A percentile compares a stretch with the other conserved stretches of the same genome.
Conservation (phyloP, 2,888 invertebrate genomes). For the Hemistola chrysoprasaria region DNA sequence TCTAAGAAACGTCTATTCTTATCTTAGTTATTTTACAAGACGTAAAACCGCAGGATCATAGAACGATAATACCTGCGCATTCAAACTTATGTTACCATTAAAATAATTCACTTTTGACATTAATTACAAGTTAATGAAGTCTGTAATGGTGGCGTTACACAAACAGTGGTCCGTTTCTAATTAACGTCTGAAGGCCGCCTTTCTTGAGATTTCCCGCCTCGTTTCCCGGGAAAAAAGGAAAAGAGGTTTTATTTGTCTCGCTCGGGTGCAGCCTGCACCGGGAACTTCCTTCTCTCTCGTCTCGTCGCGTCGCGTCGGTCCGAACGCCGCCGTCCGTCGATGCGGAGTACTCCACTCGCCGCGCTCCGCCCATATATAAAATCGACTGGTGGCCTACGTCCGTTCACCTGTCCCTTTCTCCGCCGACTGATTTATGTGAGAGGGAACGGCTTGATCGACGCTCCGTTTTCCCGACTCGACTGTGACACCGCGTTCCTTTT, state of each 20-base stretch:
- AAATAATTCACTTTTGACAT: conserved; percentile 33
- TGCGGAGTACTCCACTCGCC: conserved; percentile 76
- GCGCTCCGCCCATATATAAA: conserved; percentile 81
- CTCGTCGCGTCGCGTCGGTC: conserved; percentile 71
- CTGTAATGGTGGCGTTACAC: conserved; percentile 42
- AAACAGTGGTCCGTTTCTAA: conserved; percentile 42
- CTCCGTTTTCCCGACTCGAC: conserved; percentile 74
- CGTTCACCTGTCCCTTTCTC: conserved; percentile 79
- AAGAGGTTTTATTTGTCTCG: conserved; percentile 49
- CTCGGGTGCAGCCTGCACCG: conserved; percentile 73
- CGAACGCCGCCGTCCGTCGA: conserved; percentile 71
- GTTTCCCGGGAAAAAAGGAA: conserved; percentile 55
- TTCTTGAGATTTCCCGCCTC: conserved; percentile 72
- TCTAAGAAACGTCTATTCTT: too few relatives aligned
- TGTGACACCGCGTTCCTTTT: conserved; percentile 55
- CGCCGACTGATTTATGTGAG: conserved; percentile 79
- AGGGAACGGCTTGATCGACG: conserved; percentile 80
- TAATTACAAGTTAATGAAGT: conserved; percentile 39
- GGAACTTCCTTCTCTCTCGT: conserved; percentile 78
- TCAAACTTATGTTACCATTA: conserved; percentile 13
- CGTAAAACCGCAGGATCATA: too few relatives aligned
- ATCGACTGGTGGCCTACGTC: conserved; percentile 73
- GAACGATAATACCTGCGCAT: not conserved
- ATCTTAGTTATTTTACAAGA: too few relatives aligned
- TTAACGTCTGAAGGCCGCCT: conserved; percentile 46